These are phyloP conservation scores for Schmidtea mediterranea DNA, from an alignment of 1,140 invertebrate species.

Conservation along the genomic window DNA sequence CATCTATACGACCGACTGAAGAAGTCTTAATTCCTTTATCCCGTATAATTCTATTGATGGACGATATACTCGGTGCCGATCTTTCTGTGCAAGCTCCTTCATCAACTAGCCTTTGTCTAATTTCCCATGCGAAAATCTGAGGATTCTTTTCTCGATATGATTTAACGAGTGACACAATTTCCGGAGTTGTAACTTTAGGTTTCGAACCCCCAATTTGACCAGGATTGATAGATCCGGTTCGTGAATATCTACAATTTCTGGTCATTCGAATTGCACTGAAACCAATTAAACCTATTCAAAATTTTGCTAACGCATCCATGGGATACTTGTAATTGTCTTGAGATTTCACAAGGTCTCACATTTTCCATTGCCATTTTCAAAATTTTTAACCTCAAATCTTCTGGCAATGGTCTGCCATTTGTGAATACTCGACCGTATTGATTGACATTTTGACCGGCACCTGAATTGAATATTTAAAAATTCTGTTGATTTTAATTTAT, in stretches of 20 bases:
- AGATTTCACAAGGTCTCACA: constrained; percentile 72
- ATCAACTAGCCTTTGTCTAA: constrained; percentile 47
- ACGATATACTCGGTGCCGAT: constrained; percentile 60
- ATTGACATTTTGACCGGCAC: constrained; percentile 37
- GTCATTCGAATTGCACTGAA: too few species aligned
- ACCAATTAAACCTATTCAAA: constrained; percentile 56
- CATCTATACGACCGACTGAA: too few species aligned
- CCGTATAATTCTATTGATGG: constrained; percentile 67
- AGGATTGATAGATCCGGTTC: constrained; percentile 84
- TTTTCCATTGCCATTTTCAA: constrained; percentile 74
- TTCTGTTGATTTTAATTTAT: too few species aligned
- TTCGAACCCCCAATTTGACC: constrained; percentile 92
- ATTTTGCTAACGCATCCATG: constrained; percentile 87
- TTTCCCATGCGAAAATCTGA: constrained; percentile 99
- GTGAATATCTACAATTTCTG: constrained; percentile 49
- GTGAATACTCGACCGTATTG: constrained; percentile 91
- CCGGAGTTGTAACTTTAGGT: constrained; percentile 88
- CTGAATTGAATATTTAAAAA: too few species aligned
- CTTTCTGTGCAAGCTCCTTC: constrained; percentile 25
- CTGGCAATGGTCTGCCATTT: constrained; percentile 72
- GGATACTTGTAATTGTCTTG: constrained; percentile 67
- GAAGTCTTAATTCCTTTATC: constrained; percentile 28
- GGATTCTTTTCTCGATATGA: constrained; percentile 92
- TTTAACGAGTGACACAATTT: constrained; percentile 82
- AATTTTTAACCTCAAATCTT: constrained; percentile 71